Evolutionary conservation across 1,140 invertebrate species (phyloP), one percentile per base, ranked within the genome.

Genomic region (Anoplophora glabripennis): DNA sequence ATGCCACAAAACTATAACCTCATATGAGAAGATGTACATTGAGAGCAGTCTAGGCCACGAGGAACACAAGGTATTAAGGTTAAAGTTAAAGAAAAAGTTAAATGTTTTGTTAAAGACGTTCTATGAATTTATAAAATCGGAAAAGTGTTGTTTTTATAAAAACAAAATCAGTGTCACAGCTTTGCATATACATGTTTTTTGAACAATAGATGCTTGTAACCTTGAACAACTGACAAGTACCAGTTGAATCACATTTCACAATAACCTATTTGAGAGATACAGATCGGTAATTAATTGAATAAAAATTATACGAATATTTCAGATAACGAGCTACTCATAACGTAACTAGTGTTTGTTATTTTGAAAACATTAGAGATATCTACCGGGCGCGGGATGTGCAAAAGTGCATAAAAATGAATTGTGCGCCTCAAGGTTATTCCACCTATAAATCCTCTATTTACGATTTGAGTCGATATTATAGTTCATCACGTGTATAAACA

Each of bases 1-100:
- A 0, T 72, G 79, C 1, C 83, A 84, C 52, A 75, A 72, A 9
- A 67, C 77, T 5, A 89, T 90, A 12, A 80, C 80, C 0, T 54
- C 75, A 0, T 75, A 73, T n/a, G 89, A 91, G 68, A 79, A 72
- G 56, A 64, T 74, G 4, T 89, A 86, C 59, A 89, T 89, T 49
- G 81, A 86, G 66, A 70, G 63, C 3, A 81, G 80, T 52, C 66
- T 83, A 12, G 78, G 79, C 35, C 71, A 80, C 10, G 72, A 75
- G 4, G 57, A 53, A 44, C 14, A 40, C n/a, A 53, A 40, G 38
- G 51, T 40, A 28, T 3, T 18, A 40, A 40, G 10, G 7, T 41
- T 17, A 8, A 11, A n/a, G n/a, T n/a, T n/a, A n/a, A n/a, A n/a
- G n/a, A n/a, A n/a, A 28, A 28, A 28, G 21, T 28, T 2, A 28